Base-by-base conservation (phyloP, 2,113 vertebrate species). In the Aldabrachelys gigantea region DNA sequence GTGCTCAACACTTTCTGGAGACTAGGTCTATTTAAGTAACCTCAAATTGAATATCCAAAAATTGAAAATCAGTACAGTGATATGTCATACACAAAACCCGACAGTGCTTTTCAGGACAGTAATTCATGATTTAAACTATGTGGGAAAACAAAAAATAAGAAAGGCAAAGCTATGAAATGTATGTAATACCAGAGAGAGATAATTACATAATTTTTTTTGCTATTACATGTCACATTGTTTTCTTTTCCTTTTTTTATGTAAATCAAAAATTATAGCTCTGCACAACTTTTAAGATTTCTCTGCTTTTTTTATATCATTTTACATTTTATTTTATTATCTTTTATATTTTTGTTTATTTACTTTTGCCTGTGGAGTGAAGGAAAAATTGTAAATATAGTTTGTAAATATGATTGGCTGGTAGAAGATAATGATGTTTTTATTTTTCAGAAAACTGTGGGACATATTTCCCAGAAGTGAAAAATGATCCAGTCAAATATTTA, bases 381-480 rank as follows among this genome's bases (percentile, higher is more conserved):
- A 25, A 10, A 94, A 56, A 87, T 93, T 90, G 35, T 44, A 44
- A 85, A 65, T 84, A 41, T 89, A 90, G 56, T 86, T 93, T 96
- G 53, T 87, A 53, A 97, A 89, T 29, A 95, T 14, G 44, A 54
- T 35, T 87, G 96, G 76, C 89, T 91, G 90, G 93, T 80, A 85
- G 86, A 49, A n/a, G 11, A 54, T 87, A 93, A 84, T 96, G 76
- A 85, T 93, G 81, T 85, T 94, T 96, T 88, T 47, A 94, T 91
- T 88, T 98, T 98, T 80, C 98, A 99, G 99, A 99, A 91, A 98
- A 99, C 86, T 97, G 98, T 89, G 99, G 99, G 90, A 99, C 97
- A 0, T 99, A 99, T 97, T 99, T 99, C 97, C 99, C 99, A 94
- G 98, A 98, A 96, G 98, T 99, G 95, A 99, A 99, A 97, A 98